Evolutionary conservation across 1,140 invertebrate genomes (phyloP).

Genomic region (Diplogasteroides magnus): DNA sequence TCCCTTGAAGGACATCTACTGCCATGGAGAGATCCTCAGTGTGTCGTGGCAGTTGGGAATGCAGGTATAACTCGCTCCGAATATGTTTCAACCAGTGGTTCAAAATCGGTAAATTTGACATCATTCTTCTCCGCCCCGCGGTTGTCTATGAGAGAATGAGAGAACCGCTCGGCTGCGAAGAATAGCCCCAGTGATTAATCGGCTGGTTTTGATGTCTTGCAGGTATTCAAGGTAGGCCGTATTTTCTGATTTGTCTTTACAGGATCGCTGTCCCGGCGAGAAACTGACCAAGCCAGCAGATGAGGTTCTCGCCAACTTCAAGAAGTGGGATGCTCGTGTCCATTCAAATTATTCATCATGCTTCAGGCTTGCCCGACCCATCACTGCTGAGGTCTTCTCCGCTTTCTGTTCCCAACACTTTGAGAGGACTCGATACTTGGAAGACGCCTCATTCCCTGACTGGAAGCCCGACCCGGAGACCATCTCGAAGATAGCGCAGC

Average conservation of each 20-base stretch:
- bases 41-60: slow-evolving; percentile 17
- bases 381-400: slow-evolving; percentile 1
- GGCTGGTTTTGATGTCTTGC: too few relatives aligned
- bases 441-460: slow-evolving; percentile 69
- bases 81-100: too few relatives aligned
- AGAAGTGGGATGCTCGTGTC: slow-evolving; percentile 6
- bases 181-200: too few relatives aligned
- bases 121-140: too few relatives aligned
- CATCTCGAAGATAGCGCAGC: slow-evolving; percentile 61
- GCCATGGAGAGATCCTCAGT: slow-evolving; percentile 12
- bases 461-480: slow-evolving; percentile 68
- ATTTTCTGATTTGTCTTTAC: too few relatives aligned
- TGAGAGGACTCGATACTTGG: slow-evolving; percentile 59
- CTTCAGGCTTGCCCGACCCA: slow-evolving; percentile 14
- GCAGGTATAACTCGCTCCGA: not conserved
- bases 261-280: slow-evolving; percentile 20
- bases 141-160: too few relatives aligned
- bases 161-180: too few relatives aligned
- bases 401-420: slow-evolving; percentile 18
- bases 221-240: too few relatives aligned
- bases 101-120: too few relatives aligned
- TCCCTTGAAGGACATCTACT: slow-evolving; percentile 19
- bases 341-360: not conserved
- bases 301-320: slow-evolving; percentile 13
- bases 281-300: slow-evolving; percentile 3